Conservation (phyloP, 2,797 vertebrate genomes). For the Limosa lapponica region DNA sequence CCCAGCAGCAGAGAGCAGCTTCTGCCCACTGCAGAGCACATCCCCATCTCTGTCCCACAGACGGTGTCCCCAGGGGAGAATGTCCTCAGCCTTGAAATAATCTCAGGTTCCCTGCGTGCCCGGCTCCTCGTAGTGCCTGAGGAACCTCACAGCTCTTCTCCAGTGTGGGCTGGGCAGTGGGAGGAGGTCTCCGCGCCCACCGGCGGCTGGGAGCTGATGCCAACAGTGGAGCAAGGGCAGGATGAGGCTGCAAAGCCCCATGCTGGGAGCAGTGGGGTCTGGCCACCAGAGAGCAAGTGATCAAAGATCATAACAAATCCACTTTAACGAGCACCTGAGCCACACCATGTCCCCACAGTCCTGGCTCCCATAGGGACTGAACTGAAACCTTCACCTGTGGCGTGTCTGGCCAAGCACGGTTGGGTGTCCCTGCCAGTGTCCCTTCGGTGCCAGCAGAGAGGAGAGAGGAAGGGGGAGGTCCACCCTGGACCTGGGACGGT, state of each 20-base stretch:
- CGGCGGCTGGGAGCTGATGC: accelerated
- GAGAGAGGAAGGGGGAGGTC: background rate
- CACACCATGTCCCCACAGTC: accelerated
- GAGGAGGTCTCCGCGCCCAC: background rate
- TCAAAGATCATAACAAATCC: background rate
- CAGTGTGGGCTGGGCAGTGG: accelerated
- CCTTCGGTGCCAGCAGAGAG: background rate
- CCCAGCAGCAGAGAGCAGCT: background rate
- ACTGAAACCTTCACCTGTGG: accelerated
- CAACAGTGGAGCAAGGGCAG: background rate
- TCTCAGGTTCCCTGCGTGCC: background rate
- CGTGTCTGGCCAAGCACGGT: accelerated
- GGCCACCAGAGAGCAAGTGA: background rate
- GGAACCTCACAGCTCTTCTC: background rate
- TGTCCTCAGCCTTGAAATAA: background rate
- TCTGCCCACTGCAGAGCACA: background rate
- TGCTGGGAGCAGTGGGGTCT: background rate
- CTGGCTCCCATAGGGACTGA: background rate
- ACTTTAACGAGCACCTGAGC: background rate
- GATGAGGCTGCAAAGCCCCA: background rate
- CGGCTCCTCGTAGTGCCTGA: accelerated
- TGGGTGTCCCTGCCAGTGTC: background rate
- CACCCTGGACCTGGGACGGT: background rate
- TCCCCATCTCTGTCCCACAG: background rate
- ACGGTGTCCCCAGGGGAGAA: background rate